Percentiles rank a stretch among this genome's conserved stretches.
Evolutionary conservation across 1,140 invertebrate genomes (phyloP).

Genomic region (Arion vulgaris): DNA sequence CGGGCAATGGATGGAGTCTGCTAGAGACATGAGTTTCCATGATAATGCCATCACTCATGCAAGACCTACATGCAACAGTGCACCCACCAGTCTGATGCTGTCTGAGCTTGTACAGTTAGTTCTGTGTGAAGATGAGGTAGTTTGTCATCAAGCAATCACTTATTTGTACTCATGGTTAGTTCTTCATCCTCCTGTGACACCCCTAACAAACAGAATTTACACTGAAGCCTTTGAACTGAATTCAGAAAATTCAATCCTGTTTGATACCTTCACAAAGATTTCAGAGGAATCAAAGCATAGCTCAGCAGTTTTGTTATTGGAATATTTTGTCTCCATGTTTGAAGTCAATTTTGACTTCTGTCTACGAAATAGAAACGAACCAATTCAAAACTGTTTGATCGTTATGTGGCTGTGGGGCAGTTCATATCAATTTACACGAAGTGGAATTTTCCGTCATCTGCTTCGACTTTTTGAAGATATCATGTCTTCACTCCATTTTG

Average conservation of each 20-base stretch:
- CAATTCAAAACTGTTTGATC: not conserved
- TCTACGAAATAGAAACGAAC: not conserved
- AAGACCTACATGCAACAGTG: not conserved
- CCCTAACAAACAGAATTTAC: not conserved
- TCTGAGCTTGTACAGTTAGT: slow-evolving; percentile 3
- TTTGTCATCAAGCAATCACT: not conserved
- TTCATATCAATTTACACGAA: not conserved
- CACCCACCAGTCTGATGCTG: not conserved
- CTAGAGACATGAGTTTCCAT: slow-evolving; percentile 3
- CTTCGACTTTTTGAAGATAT: not conserved
- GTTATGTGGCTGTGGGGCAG: slow-evolving; percentile 19
- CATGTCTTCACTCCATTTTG: not conserved
- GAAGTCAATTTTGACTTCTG: slow-evolving; percentile 21
- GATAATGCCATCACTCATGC: not conserved
- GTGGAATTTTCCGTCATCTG: not conserved
- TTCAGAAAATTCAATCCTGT: not conserved
- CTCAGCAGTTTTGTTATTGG: not conserved
- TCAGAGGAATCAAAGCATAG: not conserved
- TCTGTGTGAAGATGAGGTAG: not conserved
- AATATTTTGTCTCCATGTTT: slow-evolving; percentile 27
- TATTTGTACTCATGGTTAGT: slow-evolving; percentile 3
- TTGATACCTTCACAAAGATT: not conserved
- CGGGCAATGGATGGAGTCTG: not conserved
- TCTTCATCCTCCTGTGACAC: slow-evolving; percentile 2
- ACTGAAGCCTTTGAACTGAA: not conserved